Evolutionary conservation across 2,888 invertebrate genomes (phyloP).

Genomic region (Drosophila anomelani): DNA sequence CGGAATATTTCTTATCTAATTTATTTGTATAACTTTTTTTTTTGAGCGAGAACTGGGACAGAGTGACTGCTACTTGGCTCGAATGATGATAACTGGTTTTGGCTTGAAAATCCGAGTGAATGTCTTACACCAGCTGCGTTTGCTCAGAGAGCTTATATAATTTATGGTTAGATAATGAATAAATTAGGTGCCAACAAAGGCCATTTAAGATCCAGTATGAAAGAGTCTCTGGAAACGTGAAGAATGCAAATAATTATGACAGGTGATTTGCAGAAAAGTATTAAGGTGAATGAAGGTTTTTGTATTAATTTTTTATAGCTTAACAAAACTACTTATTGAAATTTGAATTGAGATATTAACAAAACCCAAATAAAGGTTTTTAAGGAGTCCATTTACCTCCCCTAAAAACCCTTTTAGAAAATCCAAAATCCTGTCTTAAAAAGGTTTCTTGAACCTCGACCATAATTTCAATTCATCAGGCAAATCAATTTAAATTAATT

Average conservation of each 20-base stretch:
- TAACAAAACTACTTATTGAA: not conserved
- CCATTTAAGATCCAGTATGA: constrained; percentile 6
- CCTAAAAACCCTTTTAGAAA: not conserved
- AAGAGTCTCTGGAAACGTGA: not conserved
- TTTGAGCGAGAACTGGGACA: constrained; percentile 32
- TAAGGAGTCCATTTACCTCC: too few relatives aligned
- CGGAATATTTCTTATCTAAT: constrained; percentile 49
- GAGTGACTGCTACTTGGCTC: constrained; percentile 14
- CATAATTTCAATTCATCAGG: constrained; percentile 33
- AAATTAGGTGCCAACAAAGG: constrained; percentile 36
- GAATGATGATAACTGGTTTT: constrained; percentile 37
- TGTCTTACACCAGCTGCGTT: constrained; percentile 37
- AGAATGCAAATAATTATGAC: constrained; percentile 18
- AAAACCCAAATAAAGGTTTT: too few relatives aligned
- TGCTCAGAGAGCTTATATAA: constrained; percentile 33
- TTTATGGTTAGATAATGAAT: constrained; percentile 42
- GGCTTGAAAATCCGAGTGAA: constrained; percentile 15
- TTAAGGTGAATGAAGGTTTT: not conserved
- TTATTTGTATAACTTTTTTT: not conserved
- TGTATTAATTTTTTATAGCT: not conserved
- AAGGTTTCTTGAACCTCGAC: constrained; percentile 20
- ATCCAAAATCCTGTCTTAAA: not conserved
- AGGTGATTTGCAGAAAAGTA: not conserved
- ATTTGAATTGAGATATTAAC: not conserved
- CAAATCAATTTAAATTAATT: constrained; percentile 70